A percentile compares a stretch with the other conserved stretches of the same genome.
These are phyloP conservation scores for Bursaphelenchus mucronatus DNA, from an alignment of 1,140 invertebrate species.

Conservation along the genomic window DNA sequence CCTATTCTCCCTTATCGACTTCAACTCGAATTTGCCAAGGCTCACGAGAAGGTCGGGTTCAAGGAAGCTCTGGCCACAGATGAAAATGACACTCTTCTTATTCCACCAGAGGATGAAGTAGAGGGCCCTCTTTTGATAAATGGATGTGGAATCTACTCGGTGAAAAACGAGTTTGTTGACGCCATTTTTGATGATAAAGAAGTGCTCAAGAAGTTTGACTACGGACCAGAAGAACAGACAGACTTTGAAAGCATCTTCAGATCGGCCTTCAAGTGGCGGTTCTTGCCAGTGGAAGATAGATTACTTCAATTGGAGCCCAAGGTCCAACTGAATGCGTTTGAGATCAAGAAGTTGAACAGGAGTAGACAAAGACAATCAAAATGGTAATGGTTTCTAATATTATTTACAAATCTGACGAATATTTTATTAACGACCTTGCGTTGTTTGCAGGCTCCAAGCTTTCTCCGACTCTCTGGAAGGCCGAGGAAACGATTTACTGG, in stretches of 20 bases:
- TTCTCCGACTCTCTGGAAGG: slow-evolving; percentile 60
- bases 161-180: slow-evolving; percentile 9
- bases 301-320: slow-evolving; percentile 24
- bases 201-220: slow-evolving; percentile 5
- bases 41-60: slow-evolving; percentile 46
- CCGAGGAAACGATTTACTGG: slow-evolving; percentile 52
- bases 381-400: slow-evolving; percentile 32
- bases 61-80: slow-evolving; percentile 47
- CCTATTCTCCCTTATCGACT: slow-evolving; percentile 47
- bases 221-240: background rate
- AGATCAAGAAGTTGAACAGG: slow-evolving; percentile 32
- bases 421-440: background rate
- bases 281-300: slow-evolving; percentile 30
- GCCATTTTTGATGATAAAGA: slow-evolving; percentile 14
- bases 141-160: background rate
- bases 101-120: slow-evolving; percentile 26
- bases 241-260: slow-evolving; percentile 28
- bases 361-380: slow-evolving; percentile 38
- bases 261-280: slow-evolving; percentile 31
- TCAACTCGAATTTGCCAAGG: slow-evolving; percentile 54
- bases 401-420: slow-evolving; percentile 25
- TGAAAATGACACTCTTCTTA: slow-evolving; percentile 42
- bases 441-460: slow-evolving; percentile 49
- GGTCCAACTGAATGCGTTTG: slow-evolving; percentile 7
- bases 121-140: slow-evolving; percentile 13